Percentiles rank a stretch among this genome's conserved stretches.
phyloP scores from a whole-genome alignment of 2,797 vertebrate species.

The Sebastes melanostomus region DNA sequence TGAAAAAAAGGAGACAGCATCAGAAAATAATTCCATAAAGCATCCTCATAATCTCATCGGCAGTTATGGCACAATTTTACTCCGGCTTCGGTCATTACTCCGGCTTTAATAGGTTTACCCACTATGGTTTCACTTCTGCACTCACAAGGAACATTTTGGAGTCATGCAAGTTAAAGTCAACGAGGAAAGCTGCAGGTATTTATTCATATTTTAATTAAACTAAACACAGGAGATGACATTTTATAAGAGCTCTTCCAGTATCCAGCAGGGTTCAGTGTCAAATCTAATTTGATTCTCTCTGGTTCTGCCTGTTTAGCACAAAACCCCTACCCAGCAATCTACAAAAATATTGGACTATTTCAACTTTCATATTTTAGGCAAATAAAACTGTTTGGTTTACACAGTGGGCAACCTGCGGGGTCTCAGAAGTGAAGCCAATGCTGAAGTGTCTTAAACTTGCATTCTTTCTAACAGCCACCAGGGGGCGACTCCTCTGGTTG shows the following conservation, averaged over 20 bases:
- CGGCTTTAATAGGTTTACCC: not conserved
- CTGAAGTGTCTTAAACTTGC: too few relatives aligned
- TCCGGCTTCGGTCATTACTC: not conserved
- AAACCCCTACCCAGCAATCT: too few relatives aligned
- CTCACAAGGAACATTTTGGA: not conserved
- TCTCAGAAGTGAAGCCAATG: too few relatives aligned
- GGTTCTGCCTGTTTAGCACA: too few relatives aligned
- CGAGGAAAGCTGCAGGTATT: not conserved
- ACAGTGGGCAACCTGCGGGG: too few relatives aligned
- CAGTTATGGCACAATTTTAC: not conserved
- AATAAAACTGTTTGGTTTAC: not conserved
- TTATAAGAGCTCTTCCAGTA: not conserved
- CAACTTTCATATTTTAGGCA: not conserved
- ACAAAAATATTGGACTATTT: too few relatives aligned
- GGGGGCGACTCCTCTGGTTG: too few relatives aligned
- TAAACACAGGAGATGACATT: not conserved
- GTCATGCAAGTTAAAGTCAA: not conserved
- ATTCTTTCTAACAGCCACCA: too few relatives aligned
- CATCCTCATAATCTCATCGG: not conserved
- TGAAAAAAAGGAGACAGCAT: not conserved
- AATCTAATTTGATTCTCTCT: not conserved
- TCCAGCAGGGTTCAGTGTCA: constrained; percentile 6
- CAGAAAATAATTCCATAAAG: not conserved
- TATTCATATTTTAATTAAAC: not conserved
- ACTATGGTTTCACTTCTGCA: not conserved